These are phyloP conservation scores for Melanitta fusca DNA, from an alignment of 2,797 vertebrate genomes.

Conservation along the genomic window DNA sequence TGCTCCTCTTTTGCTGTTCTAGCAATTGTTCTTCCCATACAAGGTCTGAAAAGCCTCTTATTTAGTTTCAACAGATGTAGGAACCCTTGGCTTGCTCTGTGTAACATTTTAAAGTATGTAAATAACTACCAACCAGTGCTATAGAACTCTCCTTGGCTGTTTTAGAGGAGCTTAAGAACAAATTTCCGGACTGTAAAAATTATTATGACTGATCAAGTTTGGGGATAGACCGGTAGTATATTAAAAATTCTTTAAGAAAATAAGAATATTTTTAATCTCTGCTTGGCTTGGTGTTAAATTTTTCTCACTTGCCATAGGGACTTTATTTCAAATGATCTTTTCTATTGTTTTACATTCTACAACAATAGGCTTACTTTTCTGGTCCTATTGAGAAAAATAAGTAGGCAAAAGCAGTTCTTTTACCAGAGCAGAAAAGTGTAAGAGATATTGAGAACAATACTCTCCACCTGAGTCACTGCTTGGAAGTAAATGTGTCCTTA, in stretches of 20 bases:
- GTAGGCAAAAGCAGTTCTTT: neutral
- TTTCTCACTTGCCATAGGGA: neutral
- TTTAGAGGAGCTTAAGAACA: neutral
- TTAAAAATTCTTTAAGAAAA: neutral
- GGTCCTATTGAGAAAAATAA: neutral
- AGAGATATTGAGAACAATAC: neutral
- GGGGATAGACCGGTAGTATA: neutral
- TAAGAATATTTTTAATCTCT: neutral
- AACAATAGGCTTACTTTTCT: neutral
- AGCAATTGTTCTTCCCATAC: neutral
- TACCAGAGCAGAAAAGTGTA: too few relatives aligned
- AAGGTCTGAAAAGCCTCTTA: neutral
- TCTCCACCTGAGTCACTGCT: neutral
- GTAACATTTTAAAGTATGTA: neutral
- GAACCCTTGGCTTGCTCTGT: neutral
- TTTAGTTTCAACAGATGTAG: neutral
- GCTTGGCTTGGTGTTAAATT: neutral
- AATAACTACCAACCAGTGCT: neutral
- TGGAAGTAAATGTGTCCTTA: neutral
- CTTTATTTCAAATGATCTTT: neutral
- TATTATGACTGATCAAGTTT: accelerated
- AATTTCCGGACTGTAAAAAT: neutral
- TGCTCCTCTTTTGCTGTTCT: neutral
- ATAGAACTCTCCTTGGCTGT: accelerated
- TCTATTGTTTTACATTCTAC: neutral